Conservation (phyloP, 2,797 vertebrate genomes). For the Mormyrops boulengeri region DNA sequence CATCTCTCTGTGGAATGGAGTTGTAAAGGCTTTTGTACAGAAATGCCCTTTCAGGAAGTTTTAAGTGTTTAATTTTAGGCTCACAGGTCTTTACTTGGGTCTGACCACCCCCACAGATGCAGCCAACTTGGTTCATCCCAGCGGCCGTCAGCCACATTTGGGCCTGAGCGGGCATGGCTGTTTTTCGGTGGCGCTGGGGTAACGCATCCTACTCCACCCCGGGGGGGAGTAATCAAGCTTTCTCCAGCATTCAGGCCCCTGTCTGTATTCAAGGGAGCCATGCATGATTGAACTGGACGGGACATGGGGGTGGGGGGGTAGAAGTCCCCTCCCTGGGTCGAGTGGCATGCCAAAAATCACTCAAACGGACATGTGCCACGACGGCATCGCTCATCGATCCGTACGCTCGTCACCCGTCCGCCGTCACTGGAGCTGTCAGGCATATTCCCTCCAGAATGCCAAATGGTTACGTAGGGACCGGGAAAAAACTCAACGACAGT, state of each 20-base stretch:
- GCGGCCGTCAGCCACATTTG: constrained; percentile 10
- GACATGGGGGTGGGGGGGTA: constrained; percentile 39
- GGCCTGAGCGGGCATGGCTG: constrained; percentile 41
- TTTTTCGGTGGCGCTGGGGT: constrained; percentile 23
- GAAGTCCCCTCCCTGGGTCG: background rate
- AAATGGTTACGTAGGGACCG: background rate
- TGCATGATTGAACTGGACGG: constrained; percentile 59
- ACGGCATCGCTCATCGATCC: background rate
- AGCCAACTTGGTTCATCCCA: background rate
- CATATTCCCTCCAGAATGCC: background rate
- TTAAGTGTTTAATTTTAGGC: background rate
- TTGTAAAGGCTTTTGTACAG: background rate
- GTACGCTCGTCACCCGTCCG: background rate
- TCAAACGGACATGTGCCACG: background rate
- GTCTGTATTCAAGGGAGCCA: constrained; percentile 57
- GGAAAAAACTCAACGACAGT: background rate
- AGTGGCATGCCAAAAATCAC: background rate
- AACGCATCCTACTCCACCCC: background rate
- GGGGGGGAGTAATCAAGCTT: constrained; percentile 46
- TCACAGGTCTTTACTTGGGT: background rate
- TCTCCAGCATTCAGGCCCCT: constrained; percentile 41
- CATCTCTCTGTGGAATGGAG: background rate
- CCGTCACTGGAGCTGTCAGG: background rate
- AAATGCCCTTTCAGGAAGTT: background rate
- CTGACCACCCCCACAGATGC: background rate